These are phyloP conservation scores for Craterocephalus amniculus DNA, from an alignment of 2,797 vertebrate genomes.

Conservation along the genomic window DNA sequence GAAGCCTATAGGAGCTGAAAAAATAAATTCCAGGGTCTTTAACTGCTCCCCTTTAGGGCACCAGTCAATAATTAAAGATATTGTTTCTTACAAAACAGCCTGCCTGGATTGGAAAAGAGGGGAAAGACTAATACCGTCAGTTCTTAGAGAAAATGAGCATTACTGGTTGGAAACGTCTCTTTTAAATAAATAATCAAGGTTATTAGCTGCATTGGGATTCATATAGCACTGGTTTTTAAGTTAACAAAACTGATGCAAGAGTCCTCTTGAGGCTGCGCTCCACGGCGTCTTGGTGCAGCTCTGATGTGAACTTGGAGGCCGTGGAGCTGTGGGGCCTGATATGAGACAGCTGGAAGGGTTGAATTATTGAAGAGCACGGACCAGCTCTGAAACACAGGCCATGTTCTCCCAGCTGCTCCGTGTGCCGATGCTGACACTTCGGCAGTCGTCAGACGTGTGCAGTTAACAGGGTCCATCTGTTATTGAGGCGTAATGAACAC, in stretches of 20 bases:
- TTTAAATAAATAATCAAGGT: slow-evolving; percentile 44
- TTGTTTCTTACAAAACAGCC: slow-evolving; percentile 84
- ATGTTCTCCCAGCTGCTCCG: slow-evolving; percentile 77
- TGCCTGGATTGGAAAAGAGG: slow-evolving; percentile 49
- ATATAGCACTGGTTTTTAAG: slow-evolving; percentile 36
- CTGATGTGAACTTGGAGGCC: slow-evolving; percentile 57
- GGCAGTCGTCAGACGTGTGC: slow-evolving; percentile 77
- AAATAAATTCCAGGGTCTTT: slow-evolving; percentile 85
- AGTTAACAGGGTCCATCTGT: slow-evolving; percentile 81
- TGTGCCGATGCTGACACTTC: slow-evolving; percentile 75
- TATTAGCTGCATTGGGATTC: slow-evolving; percentile 10
- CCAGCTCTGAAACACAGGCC: slow-evolving; percentile 72
- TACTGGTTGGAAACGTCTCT: slow-evolving; percentile 28
- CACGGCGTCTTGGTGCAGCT: slow-evolving; percentile 37
- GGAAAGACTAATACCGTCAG: slow-evolving; percentile 50
- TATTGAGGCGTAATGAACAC: slow-evolving; percentile 76
- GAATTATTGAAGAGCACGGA: slow-evolving; percentile 82
- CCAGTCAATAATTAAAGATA: slow-evolving; percentile 97
- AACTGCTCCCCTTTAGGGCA: slow-evolving; percentile 91
- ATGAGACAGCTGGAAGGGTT: slow-evolving; percentile 80
- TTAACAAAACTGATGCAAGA: slow-evolving; percentile 35
- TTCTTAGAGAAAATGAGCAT: slow-evolving; percentile 47
- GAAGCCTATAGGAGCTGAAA: slow-evolving; percentile 88
- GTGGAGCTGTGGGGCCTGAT: slow-evolving; percentile 68
- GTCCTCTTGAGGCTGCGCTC: slow-evolving; percentile 43